Evolutionary conservation across 2,888 invertebrate species (phyloP).

Genomic region (Leucophenga maculata): DNA sequence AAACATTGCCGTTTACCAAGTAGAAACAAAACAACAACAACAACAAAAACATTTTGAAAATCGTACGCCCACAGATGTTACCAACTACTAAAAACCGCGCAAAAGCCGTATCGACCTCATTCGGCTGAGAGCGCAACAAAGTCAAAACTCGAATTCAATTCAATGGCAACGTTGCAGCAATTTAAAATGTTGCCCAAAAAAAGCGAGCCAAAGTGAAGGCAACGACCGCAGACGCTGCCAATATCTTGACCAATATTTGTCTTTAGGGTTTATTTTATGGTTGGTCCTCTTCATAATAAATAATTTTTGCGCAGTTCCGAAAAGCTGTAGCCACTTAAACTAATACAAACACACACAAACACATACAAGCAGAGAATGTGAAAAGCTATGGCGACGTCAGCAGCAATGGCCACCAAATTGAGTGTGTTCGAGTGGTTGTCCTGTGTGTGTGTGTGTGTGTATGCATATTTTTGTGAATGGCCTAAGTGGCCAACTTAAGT

Average conservation of each 20-base stretch:
- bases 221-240: slow-evolving; percentile 36
- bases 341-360: too few relatives aligned
- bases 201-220: background rate
- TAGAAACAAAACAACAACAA: background rate
- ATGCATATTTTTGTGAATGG: background rate
- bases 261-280: slow-evolving; percentile 12
- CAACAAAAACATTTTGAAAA: background rate
- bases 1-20: too few relatives aligned
- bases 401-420: too few relatives aligned
- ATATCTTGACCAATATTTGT: slow-evolving; percentile 52
- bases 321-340: background rate
- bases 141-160: background rate
- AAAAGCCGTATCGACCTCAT: background rate
- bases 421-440: too few relatives aligned
- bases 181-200: background rate
- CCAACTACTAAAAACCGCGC: background rate
- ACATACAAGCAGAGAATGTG: background rate
- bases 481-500: slow-evolving; percentile 5
- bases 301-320: slow-evolving; percentile 7
- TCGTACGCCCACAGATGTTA: slow-evolving; percentile 11
- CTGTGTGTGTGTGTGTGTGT: background rate
- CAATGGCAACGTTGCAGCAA: background rate
- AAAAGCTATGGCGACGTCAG: background rate
- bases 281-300: background rate
- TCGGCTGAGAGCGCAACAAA: background rate